These are phyloP conservation scores for Callosobruchus maculatus DNA, from an alignment of 2,888 invertebrate species.

Conservation along the genomic window DNA sequence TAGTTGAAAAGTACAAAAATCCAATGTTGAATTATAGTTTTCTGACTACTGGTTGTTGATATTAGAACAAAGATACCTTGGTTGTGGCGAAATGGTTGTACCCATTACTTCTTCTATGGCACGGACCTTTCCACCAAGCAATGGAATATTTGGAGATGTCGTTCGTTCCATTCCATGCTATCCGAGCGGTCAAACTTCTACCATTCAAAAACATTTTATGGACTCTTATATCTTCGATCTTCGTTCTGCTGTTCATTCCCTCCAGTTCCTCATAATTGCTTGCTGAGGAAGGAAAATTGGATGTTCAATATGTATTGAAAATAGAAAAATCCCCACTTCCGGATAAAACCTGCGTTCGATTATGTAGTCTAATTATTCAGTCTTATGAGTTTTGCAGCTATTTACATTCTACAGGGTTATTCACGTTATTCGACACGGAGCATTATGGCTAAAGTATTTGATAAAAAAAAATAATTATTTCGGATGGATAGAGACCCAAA, in stretches of 20 bases:
- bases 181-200: constrained; percentile 39
- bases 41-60: too few relatives aligned
- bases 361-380: too few relatives aligned
- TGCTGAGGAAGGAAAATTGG: constrained; percentile 3
- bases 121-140: constrained; percentile 44
- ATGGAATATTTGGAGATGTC: constrained; percentile 37
- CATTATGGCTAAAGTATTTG: too few relatives aligned
- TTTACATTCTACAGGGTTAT: too few relatives aligned
- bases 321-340: too few relatives aligned
- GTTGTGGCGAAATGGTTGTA: constrained; percentile 52
- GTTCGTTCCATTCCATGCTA: constrained; percentile 39
- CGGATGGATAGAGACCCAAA: too few relatives aligned
- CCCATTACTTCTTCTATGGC: constrained; percentile 46
- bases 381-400: too few relatives aligned
- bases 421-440: too few relatives aligned
- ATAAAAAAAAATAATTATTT: too few relatives aligned
- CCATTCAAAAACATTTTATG: constrained; percentile 42
- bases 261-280: constrained; percentile 11
- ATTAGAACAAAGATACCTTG: constrained; percentile 45
- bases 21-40: too few relatives aligned
- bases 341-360: too few relatives aligned
- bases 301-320: background rate
- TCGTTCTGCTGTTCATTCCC: constrained; percentile 8
- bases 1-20: too few relatives aligned
- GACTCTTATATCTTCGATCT: constrained; percentile 40